Evolutionary conservation across 2,888 invertebrate genomes (phyloP), one percentile per base, ranked within the genome.

Genomic region (Xestia xanthographa): DNA sequence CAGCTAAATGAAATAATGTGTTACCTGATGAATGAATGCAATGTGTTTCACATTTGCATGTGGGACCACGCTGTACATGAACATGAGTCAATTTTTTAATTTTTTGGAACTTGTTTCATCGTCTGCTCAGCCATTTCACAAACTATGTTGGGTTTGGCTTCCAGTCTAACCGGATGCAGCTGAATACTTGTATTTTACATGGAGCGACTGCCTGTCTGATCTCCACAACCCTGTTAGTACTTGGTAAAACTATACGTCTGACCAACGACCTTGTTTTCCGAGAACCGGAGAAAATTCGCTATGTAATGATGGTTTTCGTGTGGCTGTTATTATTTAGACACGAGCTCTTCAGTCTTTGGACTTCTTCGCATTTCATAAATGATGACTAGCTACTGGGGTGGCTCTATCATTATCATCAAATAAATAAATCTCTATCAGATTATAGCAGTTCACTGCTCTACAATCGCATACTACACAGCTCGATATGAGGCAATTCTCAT

Each of bases 1-100:
- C 77, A 66, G 62, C 53, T 71, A 74, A 84, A 84, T 84, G 76
- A 84, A 86, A 81, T 86, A 85, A 86, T 81, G 81, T 79, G 76
- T 79, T 75, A 38, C 67, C 76, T 66, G 76, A 72, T 84, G 82
- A 76, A 83, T 86, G 86, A 83, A 86, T 84, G 86, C 69, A 74
- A 80, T 66, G 72, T 86, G 70, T 78, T 82, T 69, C 78, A 77
- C 86, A 79, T 84, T 84, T 68, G 38, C 68, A 72, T 80, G 22
- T 0, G 0, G 0, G 1, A 80, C 78, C 48, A 86, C 82, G 0
- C 0, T 48, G 48, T 29, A 14, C 82, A 0, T 3, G 79, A 48
- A 86, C 86, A 72, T 71, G 17, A 1, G 8, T 29, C 17, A 17
- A 48, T 67, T 17, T 8, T 38, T 62, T 60, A 22, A 0, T 17